Evolutionary conservation across 2,797 vertebrate genomes (phyloP), one percentile per base, ranked within the genome.

Genomic region (Darevskia nairensis): DNA sequence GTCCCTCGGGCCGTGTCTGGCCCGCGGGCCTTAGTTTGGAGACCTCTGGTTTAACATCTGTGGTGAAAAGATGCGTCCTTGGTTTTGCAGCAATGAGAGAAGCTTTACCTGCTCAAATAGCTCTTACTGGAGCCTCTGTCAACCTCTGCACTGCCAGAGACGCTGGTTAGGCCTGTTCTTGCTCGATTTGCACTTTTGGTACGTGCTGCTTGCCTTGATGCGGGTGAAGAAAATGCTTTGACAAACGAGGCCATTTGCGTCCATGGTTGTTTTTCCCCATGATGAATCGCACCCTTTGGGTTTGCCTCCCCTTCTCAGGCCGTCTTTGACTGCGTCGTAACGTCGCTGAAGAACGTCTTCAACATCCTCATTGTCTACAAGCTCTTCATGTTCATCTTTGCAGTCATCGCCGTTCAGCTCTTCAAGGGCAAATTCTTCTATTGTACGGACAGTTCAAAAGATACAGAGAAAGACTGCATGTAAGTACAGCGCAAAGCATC

Each of bases 381-480:
- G 95, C 99, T 99, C 90, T 99, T 99, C 92, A 99, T 99, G 99
- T 99, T 99, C 97, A 99, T 99, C 96, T 99, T 99, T 27, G 99
- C 99, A 1, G 99, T 99, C 96, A 99, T 99, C 6, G 99, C 99
- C 0, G 99, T 99, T 85, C 99, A 99, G 92, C 98, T 99, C 77
- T 99, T 99, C 96, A 99, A 99, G 96, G 99, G 99, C 72, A 99
- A 99, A 94, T 99, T 99, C 94, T 99, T 99, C 95, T 99, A 99
- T 92, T 99, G 99, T 86, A 99, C 98, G 0, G 99, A 99, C 97
- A 99, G 98, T 90, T 99, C 98, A 6, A 99, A 99, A 96, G 98
- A 98, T 96, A 99, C 98, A 0, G 97, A 99, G 95, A 98, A 98
- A 90, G 99, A 99, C 90, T 99, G 99, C 98, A 98, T 98, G 99